A percentile compares a stretch with the other conserved stretches of the same genome.
phyloP scores from a whole-genome alignment of 2,888 invertebrate species.

The Dermolepida albohirtum region DNA sequence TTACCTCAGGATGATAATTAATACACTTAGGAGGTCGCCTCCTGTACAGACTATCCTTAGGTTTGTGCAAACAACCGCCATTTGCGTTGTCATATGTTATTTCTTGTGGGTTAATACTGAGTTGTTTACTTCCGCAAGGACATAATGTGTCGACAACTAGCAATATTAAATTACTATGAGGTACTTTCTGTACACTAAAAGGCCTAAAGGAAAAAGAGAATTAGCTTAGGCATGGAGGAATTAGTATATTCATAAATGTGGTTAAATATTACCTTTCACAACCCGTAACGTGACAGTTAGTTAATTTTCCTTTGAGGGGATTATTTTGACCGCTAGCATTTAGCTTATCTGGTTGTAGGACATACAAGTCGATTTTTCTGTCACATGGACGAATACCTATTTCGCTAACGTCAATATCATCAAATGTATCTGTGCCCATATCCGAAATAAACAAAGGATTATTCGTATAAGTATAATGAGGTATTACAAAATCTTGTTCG shows the following conservation, averaged over 20 bases:
- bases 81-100: conserved; percentile 69
- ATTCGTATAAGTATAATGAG: conserved; percentile 64
- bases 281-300: conserved; percentile 88
- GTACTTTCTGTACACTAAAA: conserved; percentile 92
- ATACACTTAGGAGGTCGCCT: conserved; percentile 84
- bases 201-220: conserved; percentile 70
- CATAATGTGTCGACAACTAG: conserved; percentile 90
- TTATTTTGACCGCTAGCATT: conserved; percentile 83
- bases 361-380: conserved; percentile 87
- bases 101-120: conserved; percentile 83
- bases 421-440: conserved; percentile 62
- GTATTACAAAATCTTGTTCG: conserved; percentile 59
- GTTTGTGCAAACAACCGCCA: conserved; percentile 70
- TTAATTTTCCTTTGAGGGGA: conserved; percentile 88
- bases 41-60: conserved; percentile 76
- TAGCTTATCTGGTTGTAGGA: conserved; percentile 83
- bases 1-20: conserved; percentile 89
- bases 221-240: conserved; percentile 47
- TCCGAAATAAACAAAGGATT: conserved; percentile 62
- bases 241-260: neutral
- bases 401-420: conserved; percentile 62
- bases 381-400: conserved; percentile 84
- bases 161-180: conserved; percentile 88
- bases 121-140: conserved; percentile 88
- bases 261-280: conserved; percentile 78